Evolutionary conservation across 1,140 invertebrate species (phyloP), one percentile per base, ranked within the genome.

Genomic region (Zaprionus tsacasi): DNA sequence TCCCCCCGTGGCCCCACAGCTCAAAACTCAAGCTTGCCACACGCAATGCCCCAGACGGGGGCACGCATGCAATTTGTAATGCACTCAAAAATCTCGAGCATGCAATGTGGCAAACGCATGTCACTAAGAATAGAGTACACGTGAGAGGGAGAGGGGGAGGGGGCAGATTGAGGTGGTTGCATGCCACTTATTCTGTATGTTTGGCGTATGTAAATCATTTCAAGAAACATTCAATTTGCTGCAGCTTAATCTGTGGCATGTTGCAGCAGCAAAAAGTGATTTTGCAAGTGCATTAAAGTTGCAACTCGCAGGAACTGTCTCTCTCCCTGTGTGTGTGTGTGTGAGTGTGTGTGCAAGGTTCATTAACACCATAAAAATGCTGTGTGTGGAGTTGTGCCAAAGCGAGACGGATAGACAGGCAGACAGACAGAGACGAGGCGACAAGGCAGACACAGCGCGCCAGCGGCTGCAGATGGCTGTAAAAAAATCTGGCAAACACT

Each of bases 401-500:
- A 70, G 64, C 57, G 78, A 58, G 45, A 65, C 65, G 55, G 61
- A 68, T 54, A 60, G 70, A 63, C 45, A 64, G 74, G 74, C 75
- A 79, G 68, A 68, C 82, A 65, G 59, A 58, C 70, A 66, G 72
- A 33, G 56, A 58, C 72, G 40, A 45, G 27, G 33, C 43, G 52
- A 52, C 48, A 48, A 67, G 63, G 30, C 58, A 58, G 52, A 81
- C 70, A 69, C 45, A 61, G 45, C 55, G 45, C 55, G 76, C 66
- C 66, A 70, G 15, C 43, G 65, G 76, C 40, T 15, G 57, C 71
- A 60, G 79, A 67, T 71, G 65, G 43, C 33, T 48, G 71, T 55
- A 89, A 90, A 90, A 90, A 90, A 90, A 86, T 89, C 86, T 89
- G 81, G 86, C 81, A 90, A 76, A 82, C 86, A 85, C 86, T 86